phyloP scores from a whole-genome alignment of 1,140 invertebrate species.

The Apis cerana region DNA sequence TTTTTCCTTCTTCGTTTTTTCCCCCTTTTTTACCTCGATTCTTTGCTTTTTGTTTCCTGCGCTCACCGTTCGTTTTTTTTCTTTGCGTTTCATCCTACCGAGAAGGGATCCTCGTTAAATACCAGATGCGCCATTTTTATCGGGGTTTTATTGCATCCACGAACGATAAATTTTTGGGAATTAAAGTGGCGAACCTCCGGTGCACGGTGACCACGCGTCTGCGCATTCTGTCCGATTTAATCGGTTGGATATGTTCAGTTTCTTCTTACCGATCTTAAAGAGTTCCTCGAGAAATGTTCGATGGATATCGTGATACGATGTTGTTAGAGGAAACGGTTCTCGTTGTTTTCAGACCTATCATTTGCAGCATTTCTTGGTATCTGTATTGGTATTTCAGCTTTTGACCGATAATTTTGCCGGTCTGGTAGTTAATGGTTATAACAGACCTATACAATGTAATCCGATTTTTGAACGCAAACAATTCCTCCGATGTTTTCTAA shows the following conservation, averaged over 20 bases:
- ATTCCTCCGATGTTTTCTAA: not conserved
- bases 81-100: not conserved
- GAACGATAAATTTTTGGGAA: constrained; percentile 25
- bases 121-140: constrained; percentile 23
- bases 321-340: not conserved
- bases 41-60: not conserved
- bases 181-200: constrained; percentile 4
- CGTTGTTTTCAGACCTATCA: not conserved
- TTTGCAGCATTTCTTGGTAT: not conserved
- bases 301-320: not conserved
- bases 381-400: not conserved
- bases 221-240: constrained; percentile 8
- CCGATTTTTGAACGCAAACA: not conserved
- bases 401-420: not conserved
- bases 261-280: not conserved
- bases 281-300: not conserved
- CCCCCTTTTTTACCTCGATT: not conserved
- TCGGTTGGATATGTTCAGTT: not conserved
- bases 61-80: not conserved
- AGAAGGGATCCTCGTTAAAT: constrained; percentile 18
- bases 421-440: not conserved
- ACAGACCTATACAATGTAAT: not conserved
- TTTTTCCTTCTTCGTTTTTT: not conserved
- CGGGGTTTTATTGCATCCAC: not conserved
- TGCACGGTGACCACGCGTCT: not conserved